These are phyloP conservation scores for Elymnias hypermnestra DNA, from an alignment of 1,140 invertebrate species.

Conservation along the genomic window DNA sequence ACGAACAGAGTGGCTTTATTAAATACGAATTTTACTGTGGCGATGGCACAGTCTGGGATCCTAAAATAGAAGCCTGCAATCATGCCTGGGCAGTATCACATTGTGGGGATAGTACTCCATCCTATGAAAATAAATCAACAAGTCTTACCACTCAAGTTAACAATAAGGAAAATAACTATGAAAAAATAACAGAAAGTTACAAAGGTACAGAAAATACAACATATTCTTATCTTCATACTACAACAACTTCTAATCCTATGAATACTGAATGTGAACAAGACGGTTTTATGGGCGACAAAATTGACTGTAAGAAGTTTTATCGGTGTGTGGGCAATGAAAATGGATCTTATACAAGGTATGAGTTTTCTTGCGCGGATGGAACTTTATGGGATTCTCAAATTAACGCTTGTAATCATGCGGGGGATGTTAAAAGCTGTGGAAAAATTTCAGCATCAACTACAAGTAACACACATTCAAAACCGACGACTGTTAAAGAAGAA, in stretches of 20 bases:
- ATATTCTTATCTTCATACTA: conserved; percentile 14
- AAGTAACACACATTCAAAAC: too few species aligned
- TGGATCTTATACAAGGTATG: conserved; percentile 77
- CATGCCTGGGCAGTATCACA: conserved; percentile 39
- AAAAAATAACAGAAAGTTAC: conserved; percentile 14
- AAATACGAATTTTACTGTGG: conserved; percentile 81
- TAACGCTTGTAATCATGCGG: conserved; percentile 79
- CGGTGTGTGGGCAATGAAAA: conserved; percentile 80
- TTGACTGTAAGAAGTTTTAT: conserved; percentile 83
- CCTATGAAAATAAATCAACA: conserved; percentile 13
- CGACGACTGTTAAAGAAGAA: too few species aligned
- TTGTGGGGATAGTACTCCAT: conserved; percentile 25
- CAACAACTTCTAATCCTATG: conserved; percentile 8
- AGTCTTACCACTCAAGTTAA: conserved; percentile 5
- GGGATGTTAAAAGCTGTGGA: conserved; percentile 72
- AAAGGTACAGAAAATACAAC: conserved; percentile 12
- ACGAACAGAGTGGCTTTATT: conserved; percentile 76
- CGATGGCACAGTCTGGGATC: conserved; percentile 66
- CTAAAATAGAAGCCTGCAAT: conserved; percentile 46
- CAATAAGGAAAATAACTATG: conserved; percentile 14
- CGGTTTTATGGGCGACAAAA: conserved; percentile 77
- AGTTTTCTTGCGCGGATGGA: conserved; percentile 80
- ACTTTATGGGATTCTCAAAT: conserved; percentile 81
- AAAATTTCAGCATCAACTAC: conserved; percentile 10
- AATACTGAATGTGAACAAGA: conserved; percentile 58